phyloP scores from a whole-genome alignment of 92 coral and sea anemone species.

The Nematostella vectensis region DNA sequence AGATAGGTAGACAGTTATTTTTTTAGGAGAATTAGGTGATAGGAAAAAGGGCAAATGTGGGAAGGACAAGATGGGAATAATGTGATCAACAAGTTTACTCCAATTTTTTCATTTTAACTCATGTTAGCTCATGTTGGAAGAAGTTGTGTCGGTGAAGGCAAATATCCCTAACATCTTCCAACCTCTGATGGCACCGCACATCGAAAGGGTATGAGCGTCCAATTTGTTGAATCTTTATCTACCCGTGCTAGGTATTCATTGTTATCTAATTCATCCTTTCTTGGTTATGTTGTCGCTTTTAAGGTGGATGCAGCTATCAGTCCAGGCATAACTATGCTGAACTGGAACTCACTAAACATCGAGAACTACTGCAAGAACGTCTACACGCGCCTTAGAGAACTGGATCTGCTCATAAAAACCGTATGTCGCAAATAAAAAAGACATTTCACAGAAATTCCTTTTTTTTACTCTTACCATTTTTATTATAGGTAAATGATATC shows the following conservation, averaged over 20 bases:
- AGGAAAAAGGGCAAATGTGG: too few relatives aligned
- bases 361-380: conserved; percentile 58
- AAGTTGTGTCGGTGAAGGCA: conserved; percentile 46
- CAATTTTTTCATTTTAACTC: too few relatives aligned
- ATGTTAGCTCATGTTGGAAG: conserved; percentile 70
- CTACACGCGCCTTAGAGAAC: conserved; percentile 59
- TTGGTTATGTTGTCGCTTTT: neutral
- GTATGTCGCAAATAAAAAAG: conserved; percentile 1
- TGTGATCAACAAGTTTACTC: too few relatives aligned
- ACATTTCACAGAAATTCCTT: neutral
- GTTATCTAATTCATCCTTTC: too few relatives aligned
- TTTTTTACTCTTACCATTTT: neutral
- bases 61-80: too few relatives aligned
- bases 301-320: conserved; percentile 81
- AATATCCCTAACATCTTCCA: conserved; percentile 73
- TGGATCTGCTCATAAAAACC: conserved; percentile 64
- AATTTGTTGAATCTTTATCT: too few relatives aligned
- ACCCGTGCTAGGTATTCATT: neutral
- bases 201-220: conserved; percentile 69
- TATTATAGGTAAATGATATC: too few relatives aligned
- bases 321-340: conserved; percentile 74
- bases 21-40: too few relatives aligned
- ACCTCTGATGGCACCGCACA: conserved; percentile 74
- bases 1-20: too few relatives aligned
- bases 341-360: conserved; percentile 83